These are phyloP conservation scores for Myotis lucifugus DNA, from an alignment of 2,113 vertebrate species.

Conservation along the genomic window DNA sequence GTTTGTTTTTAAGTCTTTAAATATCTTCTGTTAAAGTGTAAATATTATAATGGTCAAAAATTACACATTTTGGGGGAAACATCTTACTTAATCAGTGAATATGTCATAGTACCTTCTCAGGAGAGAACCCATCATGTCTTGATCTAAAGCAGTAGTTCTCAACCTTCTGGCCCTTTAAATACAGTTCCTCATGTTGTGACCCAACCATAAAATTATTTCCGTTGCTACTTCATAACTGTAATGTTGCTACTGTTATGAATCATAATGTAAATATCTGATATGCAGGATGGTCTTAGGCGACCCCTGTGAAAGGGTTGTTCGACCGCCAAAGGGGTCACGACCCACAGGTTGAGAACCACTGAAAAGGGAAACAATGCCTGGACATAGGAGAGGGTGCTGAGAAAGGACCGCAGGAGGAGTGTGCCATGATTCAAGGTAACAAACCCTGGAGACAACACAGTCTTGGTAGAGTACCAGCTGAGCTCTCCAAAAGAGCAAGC, in stretches of 20 bases:
- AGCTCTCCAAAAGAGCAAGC: neutral
- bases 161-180: too few species aligned
- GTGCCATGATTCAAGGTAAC: neutral
- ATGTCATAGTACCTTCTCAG: neutral
- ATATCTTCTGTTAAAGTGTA: neutral
- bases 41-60: neutral
- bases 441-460: neutral
- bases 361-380: neutral
- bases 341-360: too few species aligned
- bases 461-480: neutral
- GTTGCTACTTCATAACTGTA: too few species aligned
- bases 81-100: neutral
- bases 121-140: neutral
- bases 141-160: neutral
- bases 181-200: too few species aligned
- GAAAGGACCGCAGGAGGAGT: neutral
- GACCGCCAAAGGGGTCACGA: too few species aligned
- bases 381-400: neutral
- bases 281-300: too few species aligned
- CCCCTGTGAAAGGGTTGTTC: too few species aligned
- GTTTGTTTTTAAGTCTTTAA: neutral
- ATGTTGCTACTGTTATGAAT: too few species aligned
- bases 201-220: too few species aligned
- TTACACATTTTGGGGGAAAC: neutral
- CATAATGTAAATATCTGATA: too few species aligned